Evolutionary conservation across 2,888 invertebrate genomes (phyloP).

Genomic region (Mythimna albipuncta): DNA sequence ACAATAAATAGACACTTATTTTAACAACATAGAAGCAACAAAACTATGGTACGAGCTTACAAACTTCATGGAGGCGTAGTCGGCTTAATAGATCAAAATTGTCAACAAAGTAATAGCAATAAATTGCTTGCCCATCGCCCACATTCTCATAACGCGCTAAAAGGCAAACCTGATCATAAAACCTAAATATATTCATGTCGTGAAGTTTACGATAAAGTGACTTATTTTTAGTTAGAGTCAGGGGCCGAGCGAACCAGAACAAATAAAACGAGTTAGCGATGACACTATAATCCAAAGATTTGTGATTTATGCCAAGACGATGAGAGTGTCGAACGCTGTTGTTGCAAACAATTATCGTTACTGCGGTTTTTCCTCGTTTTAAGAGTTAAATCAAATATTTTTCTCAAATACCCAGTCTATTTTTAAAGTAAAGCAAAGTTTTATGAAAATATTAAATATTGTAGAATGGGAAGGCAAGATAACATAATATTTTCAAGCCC

Average conservation of each 20-base stretch:
- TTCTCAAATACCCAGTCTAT: constrained; percentile 15
- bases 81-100: constrained; percentile 50
- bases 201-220: constrained; percentile 34
- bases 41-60: constrained; percentile 1
- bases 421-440: constrained; percentile 26
- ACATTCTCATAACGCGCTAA: constrained; percentile 29
- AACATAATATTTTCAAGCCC: not conserved
- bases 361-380: constrained; percentile 35
- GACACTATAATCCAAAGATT: constrained; percentile 51
- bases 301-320: constrained; percentile 27
- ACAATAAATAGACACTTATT: not conserved
- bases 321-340: constrained; percentile 40
- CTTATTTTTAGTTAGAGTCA: constrained; percentile 43
- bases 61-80: constrained; percentile 33
- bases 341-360: constrained; percentile 40
- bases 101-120: constrained; percentile 26
- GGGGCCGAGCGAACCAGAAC: constrained; percentile 42
- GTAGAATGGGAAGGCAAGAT: not conserved
- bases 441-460: not conserved
- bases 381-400: constrained; percentile 17
- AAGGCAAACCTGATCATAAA: constrained; percentile 47
- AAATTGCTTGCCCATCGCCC: constrained; percentile 48
- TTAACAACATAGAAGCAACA: not conserved
- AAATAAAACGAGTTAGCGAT: constrained; percentile 45
- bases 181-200: constrained; percentile 46